Evolutionary conservation across 2,797 vertebrate species (phyloP), one percentile per base, ranked within the genome.

Genomic region (Philypnodon macrostomus): DNA sequence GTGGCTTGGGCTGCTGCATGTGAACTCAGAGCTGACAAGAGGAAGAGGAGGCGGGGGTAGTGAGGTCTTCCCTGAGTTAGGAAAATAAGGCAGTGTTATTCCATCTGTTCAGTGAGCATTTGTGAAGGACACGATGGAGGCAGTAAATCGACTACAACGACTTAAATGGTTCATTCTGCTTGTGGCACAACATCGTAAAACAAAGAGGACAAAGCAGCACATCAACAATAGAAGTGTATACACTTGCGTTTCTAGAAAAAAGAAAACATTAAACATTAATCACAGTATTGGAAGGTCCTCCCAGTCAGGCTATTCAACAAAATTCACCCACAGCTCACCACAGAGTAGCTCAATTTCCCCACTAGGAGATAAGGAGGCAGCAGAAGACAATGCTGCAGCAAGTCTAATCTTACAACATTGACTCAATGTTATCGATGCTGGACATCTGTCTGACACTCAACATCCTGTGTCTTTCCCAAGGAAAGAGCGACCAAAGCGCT

Each of bases 381-480:
- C 34, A 12, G 18, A 63, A 60, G 75, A 84, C 81, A 83, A 83
- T 81, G 70, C 54, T 13, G 15, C 59, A 50, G 69, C 35, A 65
- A 46, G 57, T 32, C 63, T 68, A 77, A 85, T 79, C 65, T 79
- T 78, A 80, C 80, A 77, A 66, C 58, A 61, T 26, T 44, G 59
- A 58, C 73, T 83, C 59, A 80, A 83, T 68, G 70, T 67, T 85
- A 88, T 85, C 83, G 6, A 46, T 30, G 6, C 49, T 68, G 67
- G 72, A 78, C 77, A 86, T 90, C 87, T 88, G 74, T 73, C 60
- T 70, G 63, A 80, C 58, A 69, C 67, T 47, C 68, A 15, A 61
- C 76, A 71, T 74, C 81, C 77, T 67, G 67, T 81, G 65, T 75
- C 58, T 68, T 54, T 58, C 46, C 19, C 14, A 53, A 63, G 56